Evolutionary conservation across 2,888 invertebrate genomes (phyloP).

Genomic region (Hirtodrosophila confusa): DNA sequence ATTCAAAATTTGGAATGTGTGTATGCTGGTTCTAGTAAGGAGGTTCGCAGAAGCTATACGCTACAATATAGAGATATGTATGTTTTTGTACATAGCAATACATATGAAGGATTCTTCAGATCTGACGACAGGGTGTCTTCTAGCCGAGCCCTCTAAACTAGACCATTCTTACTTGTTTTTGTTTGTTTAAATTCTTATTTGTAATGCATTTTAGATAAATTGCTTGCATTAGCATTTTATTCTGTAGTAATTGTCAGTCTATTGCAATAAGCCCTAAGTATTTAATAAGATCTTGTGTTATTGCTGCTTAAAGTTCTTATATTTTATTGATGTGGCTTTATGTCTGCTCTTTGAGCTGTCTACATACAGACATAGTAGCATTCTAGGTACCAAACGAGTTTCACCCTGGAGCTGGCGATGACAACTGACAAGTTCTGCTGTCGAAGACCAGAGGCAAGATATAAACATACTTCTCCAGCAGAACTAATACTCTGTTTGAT

Average conservation of each 20-base stretch:
- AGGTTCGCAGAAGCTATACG: no score
- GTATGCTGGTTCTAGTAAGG: no score
- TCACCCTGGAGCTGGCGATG: no score
- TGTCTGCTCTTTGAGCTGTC: neutral
- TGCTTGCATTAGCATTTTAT: conserved; percentile 16
- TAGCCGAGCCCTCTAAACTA: neutral
- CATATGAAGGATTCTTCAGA: no score
- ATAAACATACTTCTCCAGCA: conserved; percentile 5
- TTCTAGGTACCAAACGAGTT: conserved; percentile 17
- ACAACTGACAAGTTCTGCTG: conserved; percentile 17
- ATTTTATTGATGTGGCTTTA: neutral
- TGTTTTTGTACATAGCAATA: no score
- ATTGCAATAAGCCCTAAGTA: conserved; percentile 20
- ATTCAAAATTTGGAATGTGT: no score
- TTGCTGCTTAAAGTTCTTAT: neutral
- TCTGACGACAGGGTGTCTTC: no score
- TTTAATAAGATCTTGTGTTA: conserved; percentile 21
- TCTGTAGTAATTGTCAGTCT: neutral
- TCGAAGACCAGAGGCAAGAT: conserved; percentile 16
- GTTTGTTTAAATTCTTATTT: conserved; percentile 7
- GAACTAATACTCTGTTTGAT: conserved; percentile 9
- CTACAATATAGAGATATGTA: no score
- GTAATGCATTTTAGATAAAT: conserved; percentile 26
- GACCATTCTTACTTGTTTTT: conserved; percentile 23
- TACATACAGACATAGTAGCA: neutral